Conservation (phyloP, 2,797 vertebrate genomes). For the Sparus aurata region DNA sequence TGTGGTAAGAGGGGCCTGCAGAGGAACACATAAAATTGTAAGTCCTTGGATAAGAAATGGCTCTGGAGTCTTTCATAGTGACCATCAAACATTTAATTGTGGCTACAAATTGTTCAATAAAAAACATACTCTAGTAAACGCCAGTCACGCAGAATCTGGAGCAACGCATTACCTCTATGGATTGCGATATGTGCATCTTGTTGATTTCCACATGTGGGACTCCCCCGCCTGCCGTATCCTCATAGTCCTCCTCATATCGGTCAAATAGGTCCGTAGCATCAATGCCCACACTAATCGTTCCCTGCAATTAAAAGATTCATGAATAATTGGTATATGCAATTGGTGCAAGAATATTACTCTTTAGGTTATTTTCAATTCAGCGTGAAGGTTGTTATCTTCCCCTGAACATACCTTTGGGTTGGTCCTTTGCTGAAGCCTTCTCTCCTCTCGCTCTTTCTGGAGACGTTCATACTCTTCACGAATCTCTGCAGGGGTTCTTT, state of each 20-base stretch:
- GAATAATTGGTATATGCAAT: constrained; percentile 2
- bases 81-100: neutral
- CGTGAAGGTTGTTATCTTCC: constrained; percentile 13
- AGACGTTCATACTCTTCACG: constrained; percentile 97
- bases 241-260: constrained; percentile 96
- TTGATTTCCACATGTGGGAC: constrained; percentile 97
- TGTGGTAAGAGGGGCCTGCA: constrained; percentile 94
- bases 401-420: constrained; percentile 93
- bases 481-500: constrained; percentile 95
- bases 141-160: neutral
- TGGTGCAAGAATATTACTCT: constrained; percentile 4
- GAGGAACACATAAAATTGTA: constrained; percentile 2
- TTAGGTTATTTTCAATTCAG: neutral
- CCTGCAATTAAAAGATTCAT: constrained; percentile 83
- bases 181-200: constrained; percentile 99
- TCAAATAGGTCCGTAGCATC: constrained; percentile 99
- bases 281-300: constrained; percentile 96
- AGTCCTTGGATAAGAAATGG: constrained; percentile 8
- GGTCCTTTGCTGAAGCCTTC: constrained; percentile 96
- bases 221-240: constrained; percentile 88
- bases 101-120: constrained; percentile 10
- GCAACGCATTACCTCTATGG: constrained; percentile 91
- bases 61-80: neutral
- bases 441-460: constrained; percentile 95
- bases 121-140: neutral